phyloP scores from a whole-genome alignment of 2,797 vertebrate genomes.

The Falco berigora region DNA sequence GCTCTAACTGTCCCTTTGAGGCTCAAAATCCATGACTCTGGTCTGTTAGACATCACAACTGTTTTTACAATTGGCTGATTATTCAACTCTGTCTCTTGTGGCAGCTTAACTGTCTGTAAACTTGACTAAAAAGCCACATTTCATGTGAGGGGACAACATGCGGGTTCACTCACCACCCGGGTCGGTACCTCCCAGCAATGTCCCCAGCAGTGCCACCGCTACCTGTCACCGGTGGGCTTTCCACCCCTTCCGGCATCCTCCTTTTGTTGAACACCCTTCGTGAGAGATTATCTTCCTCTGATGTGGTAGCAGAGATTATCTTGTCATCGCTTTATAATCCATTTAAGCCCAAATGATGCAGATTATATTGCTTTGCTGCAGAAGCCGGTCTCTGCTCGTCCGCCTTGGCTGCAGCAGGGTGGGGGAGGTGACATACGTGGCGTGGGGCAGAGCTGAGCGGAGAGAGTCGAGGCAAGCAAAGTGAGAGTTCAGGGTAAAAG shows the following conservation, averaged over 20 bases:
- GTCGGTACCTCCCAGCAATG: rapidly evolving
- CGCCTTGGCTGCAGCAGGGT: neutral
- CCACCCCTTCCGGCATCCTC: neutral
- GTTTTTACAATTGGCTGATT: neutral
- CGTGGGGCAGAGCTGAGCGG: neutral
- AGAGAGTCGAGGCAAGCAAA: neutral
- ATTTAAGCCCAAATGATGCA: neutral
- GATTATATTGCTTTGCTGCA: neutral
- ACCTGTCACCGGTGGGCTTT: neutral
- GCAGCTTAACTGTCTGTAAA: neutral
- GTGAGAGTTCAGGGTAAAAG: neutral
- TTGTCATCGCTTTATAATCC: neutral
- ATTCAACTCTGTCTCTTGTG: neutral
- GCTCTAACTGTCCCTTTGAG: neutral
- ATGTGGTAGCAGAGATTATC: neutral
- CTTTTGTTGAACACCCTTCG: neutral
- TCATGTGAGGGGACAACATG: neutral
- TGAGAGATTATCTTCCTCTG: neutral
- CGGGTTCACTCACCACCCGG: neutral
- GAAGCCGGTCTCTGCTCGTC: neutral
- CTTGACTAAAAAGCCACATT: neutral
- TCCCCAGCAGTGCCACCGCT: neutral
- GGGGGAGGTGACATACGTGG: rapidly evolving
- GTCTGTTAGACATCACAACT: neutral
- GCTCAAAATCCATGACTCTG: neutral